These are phyloP conservation scores for Vanessa atalanta DNA, from an alignment of 1,140 invertebrate species.

Conservation along the genomic window DNA sequence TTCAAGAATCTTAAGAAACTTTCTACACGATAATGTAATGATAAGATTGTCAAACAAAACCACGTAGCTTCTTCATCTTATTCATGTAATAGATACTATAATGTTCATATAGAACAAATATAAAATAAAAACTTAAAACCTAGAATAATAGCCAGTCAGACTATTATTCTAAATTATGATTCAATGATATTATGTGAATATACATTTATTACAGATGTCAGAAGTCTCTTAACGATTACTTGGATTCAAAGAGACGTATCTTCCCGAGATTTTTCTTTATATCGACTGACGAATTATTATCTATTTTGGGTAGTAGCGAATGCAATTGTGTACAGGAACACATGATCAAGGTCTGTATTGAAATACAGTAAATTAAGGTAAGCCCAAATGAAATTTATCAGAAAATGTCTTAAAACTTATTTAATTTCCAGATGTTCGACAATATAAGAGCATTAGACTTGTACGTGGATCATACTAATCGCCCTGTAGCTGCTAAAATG, in stretches of 20 bases:
- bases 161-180: no score
- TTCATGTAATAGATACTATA: no score
- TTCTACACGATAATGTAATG: no score
- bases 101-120: no score
- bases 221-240: slow-evolving; percentile 94
- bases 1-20: no score
- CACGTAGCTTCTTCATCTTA: no score
- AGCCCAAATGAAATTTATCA: no score
- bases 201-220: slow-evolving; percentile 84
- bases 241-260: slow-evolving; percentile 91
- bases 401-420: not conserved
- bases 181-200: not conserved
- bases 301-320: slow-evolving; percentile 92
- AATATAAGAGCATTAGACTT: slow-evolving; percentile 90
- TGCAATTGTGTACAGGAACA: slow-evolving; percentile 92
- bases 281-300: slow-evolving; percentile 94
- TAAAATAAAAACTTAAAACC: no score
- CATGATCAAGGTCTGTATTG: slow-evolving; percentile 88
- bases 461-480: slow-evolving; percentile 82
- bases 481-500: slow-evolving; percentile 87
- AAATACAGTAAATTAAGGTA: not conserved
- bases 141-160: no score
- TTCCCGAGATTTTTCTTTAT: slow-evolving; percentile 97
- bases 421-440: slow-evolving; percentile 89
- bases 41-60: no score